Percentiles rank a stretch among this genome's conserved stretches.
phyloP scores from a whole-genome alignment of 2,113 vertebrate genomes.

The Elaphurus davidianus region DNA sequence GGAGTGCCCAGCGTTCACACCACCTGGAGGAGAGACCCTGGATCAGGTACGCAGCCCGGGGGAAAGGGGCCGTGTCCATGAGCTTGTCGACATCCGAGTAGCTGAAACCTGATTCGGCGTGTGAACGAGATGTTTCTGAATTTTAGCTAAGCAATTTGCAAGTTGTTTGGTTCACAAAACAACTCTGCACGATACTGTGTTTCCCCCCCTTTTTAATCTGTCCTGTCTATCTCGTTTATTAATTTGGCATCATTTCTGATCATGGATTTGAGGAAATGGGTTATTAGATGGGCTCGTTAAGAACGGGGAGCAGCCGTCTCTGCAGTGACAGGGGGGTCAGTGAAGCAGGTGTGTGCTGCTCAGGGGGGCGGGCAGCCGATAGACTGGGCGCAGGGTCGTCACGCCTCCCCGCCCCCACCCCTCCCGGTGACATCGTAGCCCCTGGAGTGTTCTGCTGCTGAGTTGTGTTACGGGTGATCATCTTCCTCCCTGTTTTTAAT shows the following conservation, averaged over 20 bases:
- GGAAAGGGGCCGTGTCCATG: fast-evolving
- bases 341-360: fast-evolving
- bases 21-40: constrained; percentile 93
- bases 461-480: background rate
- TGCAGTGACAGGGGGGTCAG: background rate
- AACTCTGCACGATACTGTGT: background rate
- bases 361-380: too few species aligned
- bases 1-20: constrained; percentile 89
- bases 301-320: background rate
- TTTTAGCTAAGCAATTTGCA: background rate
- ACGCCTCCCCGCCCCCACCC: background rate
- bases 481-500: background rate
- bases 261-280: background rate
- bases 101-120: background rate
- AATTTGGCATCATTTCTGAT: background rate
- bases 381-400: fast-evolving
- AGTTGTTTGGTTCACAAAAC: background rate
- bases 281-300: background rate
- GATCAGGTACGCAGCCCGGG: constrained; percentile 84
- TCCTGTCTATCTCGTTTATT: background rate
- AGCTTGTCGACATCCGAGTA: fast-evolving
- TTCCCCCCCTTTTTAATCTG: background rate
- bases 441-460: background rate
- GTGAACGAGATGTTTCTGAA: background rate
- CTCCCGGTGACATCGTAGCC: background rate